A percentile compares a stretch with the other conserved stretches of the same genome.
These are phyloP conservation scores for Wasmannia auropunctata DNA, from an alignment of 1,140 invertebrate species.

Conservation along the genomic window DNA sequence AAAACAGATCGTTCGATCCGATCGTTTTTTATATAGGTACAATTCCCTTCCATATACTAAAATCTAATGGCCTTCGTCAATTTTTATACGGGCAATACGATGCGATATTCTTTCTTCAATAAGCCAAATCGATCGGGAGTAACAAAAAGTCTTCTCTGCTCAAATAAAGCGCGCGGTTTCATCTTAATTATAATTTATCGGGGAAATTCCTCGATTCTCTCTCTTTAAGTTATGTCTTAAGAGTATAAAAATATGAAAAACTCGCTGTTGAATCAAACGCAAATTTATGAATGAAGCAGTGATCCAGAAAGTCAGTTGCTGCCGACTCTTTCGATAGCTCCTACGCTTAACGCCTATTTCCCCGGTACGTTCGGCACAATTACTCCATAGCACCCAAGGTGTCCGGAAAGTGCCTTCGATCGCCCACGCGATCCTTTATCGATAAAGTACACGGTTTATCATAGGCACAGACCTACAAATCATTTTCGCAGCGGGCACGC, in stretches of 20 bases:
- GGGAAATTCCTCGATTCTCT: neutral
- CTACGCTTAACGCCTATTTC: conserved; percentile 56
- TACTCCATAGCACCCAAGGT: conserved; percentile 52
- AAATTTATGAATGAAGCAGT: conserved; percentile 69
- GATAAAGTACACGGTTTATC: conserved; percentile 6
- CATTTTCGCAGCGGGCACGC: conserved; percentile 49
- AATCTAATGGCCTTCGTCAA: neutral
- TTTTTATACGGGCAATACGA: neutral
- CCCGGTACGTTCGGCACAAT: conserved; percentile 59
- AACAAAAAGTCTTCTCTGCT: neutral
- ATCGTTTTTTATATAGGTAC: neutral
- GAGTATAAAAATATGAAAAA: neutral
- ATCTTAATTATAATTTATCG: conserved; percentile 7
- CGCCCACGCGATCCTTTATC: conserved; percentile 40
- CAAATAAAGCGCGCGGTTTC: neutral
- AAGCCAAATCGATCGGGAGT: neutral
- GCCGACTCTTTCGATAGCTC: conserved; percentile 28
- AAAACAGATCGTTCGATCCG: neutral
- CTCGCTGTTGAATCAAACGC: conserved; percentile 49
- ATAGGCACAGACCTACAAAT: conserved; percentile 23
- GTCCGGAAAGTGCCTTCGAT: conserved; percentile 44
- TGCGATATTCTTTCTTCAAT: neutral
- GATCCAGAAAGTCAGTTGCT: conserved; percentile 65
- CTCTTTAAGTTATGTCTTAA: neutral
- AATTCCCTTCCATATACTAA: conserved; percentile 2